Conservation (phyloP, 2,888 invertebrate species). For the Leucozona laternaria region DNA sequence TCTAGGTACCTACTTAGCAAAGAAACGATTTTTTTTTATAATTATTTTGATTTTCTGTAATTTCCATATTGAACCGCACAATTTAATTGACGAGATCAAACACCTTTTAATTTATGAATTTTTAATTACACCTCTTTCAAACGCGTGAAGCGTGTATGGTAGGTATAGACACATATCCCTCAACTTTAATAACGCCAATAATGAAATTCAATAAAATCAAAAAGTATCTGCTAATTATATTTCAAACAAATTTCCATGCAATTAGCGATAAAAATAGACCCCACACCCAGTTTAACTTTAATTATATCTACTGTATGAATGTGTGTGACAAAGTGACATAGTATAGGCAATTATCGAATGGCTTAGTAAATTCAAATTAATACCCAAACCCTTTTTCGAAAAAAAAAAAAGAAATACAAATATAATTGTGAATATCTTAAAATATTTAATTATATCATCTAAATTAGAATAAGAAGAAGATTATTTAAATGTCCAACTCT, state of each 20-base stretch:
- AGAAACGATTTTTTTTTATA: background rate
- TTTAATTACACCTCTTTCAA: slow-evolving; percentile 44
- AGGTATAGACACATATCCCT: background rate
- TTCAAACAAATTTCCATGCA: slow-evolving; percentile 53
- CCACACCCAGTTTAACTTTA: slow-evolving; percentile 6
- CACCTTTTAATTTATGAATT: slow-evolving; percentile 50
- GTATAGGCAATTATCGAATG: background rate
- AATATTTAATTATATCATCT: background rate
- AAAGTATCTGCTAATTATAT: slow-evolving; percentile 49
- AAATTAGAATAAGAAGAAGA: background rate
- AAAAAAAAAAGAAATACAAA: background rate
- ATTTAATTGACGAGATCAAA: slow-evolving; percentile 34
- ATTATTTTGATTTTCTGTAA: background rate
- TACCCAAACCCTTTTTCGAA: background rate
- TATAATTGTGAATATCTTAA: background rate
- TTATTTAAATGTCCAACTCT: slow-evolving; percentile 6
- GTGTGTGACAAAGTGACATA: background rate
- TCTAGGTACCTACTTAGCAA: background rate
- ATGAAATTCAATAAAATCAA: slow-evolving; percentile 52
- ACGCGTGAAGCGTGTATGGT: background rate
- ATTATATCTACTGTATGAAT: background rate
- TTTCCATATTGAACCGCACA: background rate
- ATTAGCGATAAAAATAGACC: slow-evolving; percentile 44
- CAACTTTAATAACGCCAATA: slow-evolving; percentile 41
- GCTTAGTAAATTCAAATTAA: background rate